Evolutionary conservation across 2,797 vertebrate genomes (phyloP).

Genomic region (Squalus acanthias): DNA sequence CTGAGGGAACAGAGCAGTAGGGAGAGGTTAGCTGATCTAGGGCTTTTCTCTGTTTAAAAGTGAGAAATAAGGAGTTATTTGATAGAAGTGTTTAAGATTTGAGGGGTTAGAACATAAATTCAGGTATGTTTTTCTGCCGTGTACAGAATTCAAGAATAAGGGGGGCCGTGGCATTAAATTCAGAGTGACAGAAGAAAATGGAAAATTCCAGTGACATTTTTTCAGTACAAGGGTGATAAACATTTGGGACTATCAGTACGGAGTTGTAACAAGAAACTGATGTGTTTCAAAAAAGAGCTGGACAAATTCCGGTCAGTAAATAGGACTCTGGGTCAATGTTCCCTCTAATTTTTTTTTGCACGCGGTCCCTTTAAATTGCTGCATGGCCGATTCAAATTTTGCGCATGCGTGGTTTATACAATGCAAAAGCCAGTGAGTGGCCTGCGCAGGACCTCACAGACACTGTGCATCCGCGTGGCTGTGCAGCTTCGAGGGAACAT

Average conservation of each 20-base stretch:
- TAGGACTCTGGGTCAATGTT: not conserved
- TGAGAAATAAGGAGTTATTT: not conserved
- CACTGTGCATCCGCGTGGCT: no score
- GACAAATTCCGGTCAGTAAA: not conserved
- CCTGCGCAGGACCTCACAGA: no score
- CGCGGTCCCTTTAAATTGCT: no score
- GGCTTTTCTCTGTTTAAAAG: not conserved
- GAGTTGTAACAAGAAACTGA: not conserved
- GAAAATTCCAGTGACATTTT: not conserved
- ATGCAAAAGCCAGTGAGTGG: no score
- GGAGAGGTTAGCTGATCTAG: not conserved
- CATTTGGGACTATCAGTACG: not conserved
- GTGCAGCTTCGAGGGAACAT: no score
- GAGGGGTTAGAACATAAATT: not conserved
- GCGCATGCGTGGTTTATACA: no score
- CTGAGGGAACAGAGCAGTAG: not conserved
- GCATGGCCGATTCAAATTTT: no score
- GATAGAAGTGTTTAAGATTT: not conserved
- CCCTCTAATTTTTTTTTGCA: no score
- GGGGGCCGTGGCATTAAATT: no score
- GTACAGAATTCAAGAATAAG: not conserved
- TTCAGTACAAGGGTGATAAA: not conserved
- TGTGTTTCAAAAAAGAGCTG: not conserved
- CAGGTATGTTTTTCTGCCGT: not conserved
- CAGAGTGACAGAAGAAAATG: no score